Evolutionary conservation across 2,113 vertebrate genomes (phyloP), one percentile per base, ranked within the genome.

Genomic region (Heteronetta atricapilla): DNA sequence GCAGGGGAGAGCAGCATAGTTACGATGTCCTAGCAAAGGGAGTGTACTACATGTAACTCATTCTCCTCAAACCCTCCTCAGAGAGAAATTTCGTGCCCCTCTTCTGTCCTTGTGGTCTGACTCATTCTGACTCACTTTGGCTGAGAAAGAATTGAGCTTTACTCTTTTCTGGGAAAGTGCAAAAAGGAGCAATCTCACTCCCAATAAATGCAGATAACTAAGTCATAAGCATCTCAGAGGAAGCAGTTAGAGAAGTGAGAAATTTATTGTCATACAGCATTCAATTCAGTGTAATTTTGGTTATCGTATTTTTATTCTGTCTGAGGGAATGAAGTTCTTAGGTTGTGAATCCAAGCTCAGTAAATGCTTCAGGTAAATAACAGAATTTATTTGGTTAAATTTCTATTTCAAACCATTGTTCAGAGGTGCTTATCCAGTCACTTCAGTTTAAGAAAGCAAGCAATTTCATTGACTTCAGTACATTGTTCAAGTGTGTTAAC

Each of bases 41-140:
- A 78, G 6, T 33, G 21, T 31, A 31, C 1, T 3, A 31, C 36
- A 80, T 70, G 25, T 67, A 91, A 77, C 2, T 70, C 21, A 34
- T 59, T 46, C 36, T 88, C 26, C 55, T 74, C 72, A 70, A 74
- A 50, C 6, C 8, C 38, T 83, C 56, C 50, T 29, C 52, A 88
- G 69, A 70, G 53, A 66, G 25, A 73, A 53, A 8, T 80, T 83
- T 84, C 77, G 20, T 81, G 48, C 29, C 64, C 48, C 90, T 95
- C 56, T 93, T 64, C 15, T 0, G 2, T 62, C 73, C 72, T 34
- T 88, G 64, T 28, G 48, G 60, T 90, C 92, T 95, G 94, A 97
- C 64, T 95, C 94, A 95, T 75, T 90, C 95, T 96, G 91, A 94
- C 88, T 93, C 93, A 93, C 42, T 68, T 33, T 56, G 33, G 50